Base-by-base conservation (phyloP, 2,888 invertebrate species). In the Mallateleia sp. region DNA sequence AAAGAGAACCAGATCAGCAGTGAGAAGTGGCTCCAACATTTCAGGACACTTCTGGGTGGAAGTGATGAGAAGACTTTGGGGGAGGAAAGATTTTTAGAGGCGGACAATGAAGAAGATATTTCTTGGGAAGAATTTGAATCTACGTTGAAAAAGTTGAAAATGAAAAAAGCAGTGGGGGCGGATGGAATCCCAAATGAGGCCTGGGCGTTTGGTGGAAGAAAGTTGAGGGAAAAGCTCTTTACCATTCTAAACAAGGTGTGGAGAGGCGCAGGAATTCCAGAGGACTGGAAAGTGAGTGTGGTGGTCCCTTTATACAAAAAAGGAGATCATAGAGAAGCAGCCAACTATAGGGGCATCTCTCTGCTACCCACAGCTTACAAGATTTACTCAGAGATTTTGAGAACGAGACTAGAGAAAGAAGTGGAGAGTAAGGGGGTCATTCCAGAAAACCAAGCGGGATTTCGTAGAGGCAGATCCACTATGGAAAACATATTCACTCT, bases 151-250 rank as follows among this genome's bases (percentile, higher is more conserved):
- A 88, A 47, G 15, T 15, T 85, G 32, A 84, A 87, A n/a, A 50
- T 28, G n/a, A 72, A 45, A 25, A 89, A 90, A 47, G 87, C 87
- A 0, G 18, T 79, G 3, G 81, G 81, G 0, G 28, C 34, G 42
- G 90, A 86, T 25, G 42, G 72, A 15, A 86, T 89, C 0, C 85
- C 62, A 11, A 87, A 85, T 18, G 88, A 90, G 24, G 87, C 85
- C 1, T 90, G 86, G 85, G 80, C 25, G 1, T 84, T 56, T 7
- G 81, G 74, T 6, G 78, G 81, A 11, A 25, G 22, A 20, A 71
- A 22, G 7, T 34, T 74, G 20, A 42, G 18, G 11, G 60, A 42
- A 5, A 28, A 45, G 2, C 25, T 74, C 15, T n/a, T 69, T 9
- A 8, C 42, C 0, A 7, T 72, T n/a, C 1, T 72, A 8, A 58